Percentiles rank a stretch among this genome's conserved stretches.
Conservation (phyloP, 2,888 invertebrate species). For the Lasioglossum marginatum region DNA sequence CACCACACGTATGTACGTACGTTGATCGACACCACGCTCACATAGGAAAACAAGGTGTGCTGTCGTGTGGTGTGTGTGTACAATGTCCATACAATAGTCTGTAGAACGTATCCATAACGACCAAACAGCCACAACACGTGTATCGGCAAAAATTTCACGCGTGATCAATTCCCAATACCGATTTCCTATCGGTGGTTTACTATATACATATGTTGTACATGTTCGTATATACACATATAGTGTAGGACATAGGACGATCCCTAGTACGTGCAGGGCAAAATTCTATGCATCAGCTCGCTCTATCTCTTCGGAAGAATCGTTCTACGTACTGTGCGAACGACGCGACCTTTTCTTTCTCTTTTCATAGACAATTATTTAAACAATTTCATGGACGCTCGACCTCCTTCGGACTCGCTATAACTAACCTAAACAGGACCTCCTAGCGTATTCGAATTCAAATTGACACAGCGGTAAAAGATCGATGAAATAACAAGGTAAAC, state of each 20-base stretch:
- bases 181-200: conserved; percentile 33
- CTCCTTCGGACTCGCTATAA: neutral
- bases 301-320: neutral
- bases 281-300: neutral
- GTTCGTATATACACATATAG: neutral
- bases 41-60: conserved; percentile 59
- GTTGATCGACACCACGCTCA: conserved; percentile 42
- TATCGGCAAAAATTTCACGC: conserved; percentile 55
- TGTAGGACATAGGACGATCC: neutral
- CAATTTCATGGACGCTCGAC: neutral
- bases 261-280: neutral
- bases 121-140: conserved; percentile 74
- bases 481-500: too few relatives aligned
- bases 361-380: neutral
- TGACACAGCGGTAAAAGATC: too few relatives aligned
- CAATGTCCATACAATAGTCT: conserved; percentile 42
- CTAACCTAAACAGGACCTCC: neutral
- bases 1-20: conserved; percentile 11
- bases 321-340: neutral
- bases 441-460: neutral
- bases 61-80: too few relatives aligned
- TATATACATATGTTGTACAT: neutral
- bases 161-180: conserved; percentile 55
- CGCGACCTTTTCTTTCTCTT: neutral
- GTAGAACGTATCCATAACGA: conserved; percentile 77